phyloP scores from a whole-genome alignment of 2,113 vertebrate genomes.

The Paratilapia polleni region DNA sequence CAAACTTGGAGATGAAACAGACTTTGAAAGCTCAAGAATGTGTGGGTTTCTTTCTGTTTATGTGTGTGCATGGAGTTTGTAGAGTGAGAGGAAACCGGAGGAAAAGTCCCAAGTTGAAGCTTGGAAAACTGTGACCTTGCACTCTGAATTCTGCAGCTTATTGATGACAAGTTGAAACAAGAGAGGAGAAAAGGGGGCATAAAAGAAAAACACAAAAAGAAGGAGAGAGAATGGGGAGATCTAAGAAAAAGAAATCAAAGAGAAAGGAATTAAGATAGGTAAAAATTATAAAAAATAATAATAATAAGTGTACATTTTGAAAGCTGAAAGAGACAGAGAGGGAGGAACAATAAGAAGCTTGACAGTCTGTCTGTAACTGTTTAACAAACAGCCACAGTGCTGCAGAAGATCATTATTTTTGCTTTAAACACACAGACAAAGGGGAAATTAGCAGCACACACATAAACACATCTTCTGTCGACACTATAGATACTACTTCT shows the following conservation, averaged over 20 bases:
- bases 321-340: constrained; percentile 19
- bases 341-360: neutral
- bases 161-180: constrained; percentile 32
- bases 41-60: neutral
- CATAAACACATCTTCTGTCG: neutral
- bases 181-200: neutral
- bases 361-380: constrained; percentile 1
- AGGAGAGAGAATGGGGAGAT: neutral
- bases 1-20: neutral
- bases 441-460: neutral
- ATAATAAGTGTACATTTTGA: constrained; percentile 7
- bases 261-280: constrained; percentile 2
- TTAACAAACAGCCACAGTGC: neutral
- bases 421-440: neutral
- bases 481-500: constrained; percentile 32
- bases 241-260: constrained; percentile 18
- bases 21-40: constrained; percentile 26
- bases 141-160: constrained; percentile 54
- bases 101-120: constrained; percentile 52
- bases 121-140: constrained; percentile 73
- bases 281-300: neutral
- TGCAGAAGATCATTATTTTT: neutral
- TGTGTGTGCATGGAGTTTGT: neutral
- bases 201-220: neutral
- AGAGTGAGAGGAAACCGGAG: constrained; percentile 42